Evolutionary conservation across 2,113 vertebrate genomes (phyloP), one percentile per base, ranked within the genome.

Genomic region (Petroica traversi): DNA sequence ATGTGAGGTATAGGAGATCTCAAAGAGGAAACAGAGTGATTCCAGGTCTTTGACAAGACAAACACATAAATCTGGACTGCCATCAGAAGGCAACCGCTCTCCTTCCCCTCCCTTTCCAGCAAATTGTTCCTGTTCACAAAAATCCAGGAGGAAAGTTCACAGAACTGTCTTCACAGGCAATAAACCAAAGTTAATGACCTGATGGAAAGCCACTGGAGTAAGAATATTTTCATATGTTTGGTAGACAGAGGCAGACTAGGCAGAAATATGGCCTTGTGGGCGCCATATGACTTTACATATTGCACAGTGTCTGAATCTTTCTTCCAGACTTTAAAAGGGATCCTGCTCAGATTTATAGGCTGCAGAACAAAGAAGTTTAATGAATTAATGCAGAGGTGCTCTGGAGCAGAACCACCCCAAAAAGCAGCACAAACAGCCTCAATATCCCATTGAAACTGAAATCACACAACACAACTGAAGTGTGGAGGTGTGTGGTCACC

Each of bases 181-280:
- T 96, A 96, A 95, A 91, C 45, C 49, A 84, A 91, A 93, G 78
- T 90, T 93, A 93, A 96, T 58, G 89, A 52, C 74, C 95, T 95
- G 93, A 58, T 83, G 58, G 64, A 85, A 94, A 95, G 58, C 46
- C 89, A 79, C 62, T 76, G 66, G 67, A 91, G 87, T 95, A 89
- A 78, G 89, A 91, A 89, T 87, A 87, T 87, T 95, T 85, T 95
- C 88, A 91, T 92, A 89, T 69, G 89, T 54, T 94, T 24, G 54
- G n/a, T 84, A 93, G 79, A 78, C 2, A 2, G 38, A 88, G 48
- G 57, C 19, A 66, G 33, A 38, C n/a, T 29, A 71, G 54, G 19
- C 69, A 92, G 78, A 97, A 75, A 95, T 96, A 95, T 9, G 25
- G 66, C 64, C 76, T 46, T 73, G 40, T 57, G 90, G 41, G 58